A percentile compares a stretch with the other conserved stretches of the same genome.
These are phyloP conservation scores for Pardosa pseudoannulata DNA, from an alignment of 2,888 invertebrate species.

Conservation along the genomic window DNA sequence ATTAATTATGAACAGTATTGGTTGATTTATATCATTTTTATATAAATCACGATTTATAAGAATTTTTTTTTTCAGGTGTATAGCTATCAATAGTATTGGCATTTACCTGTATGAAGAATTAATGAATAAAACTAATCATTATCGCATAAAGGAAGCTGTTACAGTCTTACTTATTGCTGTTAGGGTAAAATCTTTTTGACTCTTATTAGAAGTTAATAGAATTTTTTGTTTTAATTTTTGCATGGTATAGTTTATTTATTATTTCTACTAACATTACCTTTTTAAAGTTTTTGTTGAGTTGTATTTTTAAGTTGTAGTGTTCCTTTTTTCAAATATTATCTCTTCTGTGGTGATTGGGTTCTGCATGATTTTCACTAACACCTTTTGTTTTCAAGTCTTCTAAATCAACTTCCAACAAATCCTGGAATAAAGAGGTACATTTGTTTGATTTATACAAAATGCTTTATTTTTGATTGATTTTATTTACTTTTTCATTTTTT, in stretches of 20 bases:
- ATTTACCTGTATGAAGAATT: slow-evolving; percentile 85
- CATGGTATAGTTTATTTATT: slow-evolving; percentile 28
- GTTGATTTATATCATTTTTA: too few relatives aligned
- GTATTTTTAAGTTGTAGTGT: slow-evolving; percentile 27
- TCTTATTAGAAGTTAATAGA: not conserved
- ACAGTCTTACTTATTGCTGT: slow-evolving; percentile 84
- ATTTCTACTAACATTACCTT: slow-evolving; percentile 33
- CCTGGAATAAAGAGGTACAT: slow-evolving; percentile 56
- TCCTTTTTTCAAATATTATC: slow-evolving; percentile 25
- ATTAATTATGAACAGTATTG: too few relatives aligned
- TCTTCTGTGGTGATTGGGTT: slow-evolving; percentile 67
- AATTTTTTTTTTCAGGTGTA: slow-evolving; percentile 79
- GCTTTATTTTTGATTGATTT: not conserved
- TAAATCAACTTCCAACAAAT: slow-evolving; percentile 35
- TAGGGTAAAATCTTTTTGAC: slow-evolving; percentile 80
- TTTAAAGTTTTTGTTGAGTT: not conserved
- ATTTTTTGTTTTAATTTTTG: slow-evolving; percentile 29
- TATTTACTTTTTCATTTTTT: slow-evolving; percentile 75
- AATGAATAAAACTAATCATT: slow-evolving; percentile 82
- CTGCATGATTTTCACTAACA: slow-evolving; percentile 69
- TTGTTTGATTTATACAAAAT: slow-evolving; percentile 17
- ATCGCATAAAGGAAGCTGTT: slow-evolving; percentile 83
- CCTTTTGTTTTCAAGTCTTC: slow-evolving; percentile 65
- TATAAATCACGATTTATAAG: too few relatives aligned
- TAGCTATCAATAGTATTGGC: slow-evolving; percentile 90